A percentile compares a stretch with the other conserved stretches of the same genome.
These are phyloP conservation scores for Pachypanchax playfairii DNA, from an alignment of 2,113 vertebrate species.

Conservation along the genomic window DNA sequence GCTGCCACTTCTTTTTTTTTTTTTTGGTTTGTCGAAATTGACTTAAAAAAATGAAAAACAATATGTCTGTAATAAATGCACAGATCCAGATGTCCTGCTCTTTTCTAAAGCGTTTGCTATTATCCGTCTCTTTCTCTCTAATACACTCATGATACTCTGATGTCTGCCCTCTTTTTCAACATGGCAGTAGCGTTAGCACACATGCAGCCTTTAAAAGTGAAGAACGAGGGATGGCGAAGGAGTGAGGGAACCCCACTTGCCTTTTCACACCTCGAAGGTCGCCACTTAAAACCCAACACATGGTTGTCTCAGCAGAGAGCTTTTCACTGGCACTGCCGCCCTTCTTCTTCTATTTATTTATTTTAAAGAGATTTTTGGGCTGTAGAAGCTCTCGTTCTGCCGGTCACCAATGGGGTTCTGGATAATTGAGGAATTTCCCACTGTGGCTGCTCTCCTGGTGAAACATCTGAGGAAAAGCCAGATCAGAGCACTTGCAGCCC, in stretches of 20 bases:
- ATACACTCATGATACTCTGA: slow-evolving; percentile 34
- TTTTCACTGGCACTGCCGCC: slow-evolving; percentile 14
- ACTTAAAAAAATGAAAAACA: background rate
- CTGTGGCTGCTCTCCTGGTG: slow-evolving; percentile 53
- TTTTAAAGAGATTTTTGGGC: slow-evolving; percentile 16
- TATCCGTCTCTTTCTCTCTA: background rate
- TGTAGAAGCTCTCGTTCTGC: slow-evolving; percentile 18
- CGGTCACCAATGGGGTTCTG: slow-evolving; percentile 46
- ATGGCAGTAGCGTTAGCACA: slow-evolving; percentile 12
- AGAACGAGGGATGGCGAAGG: slow-evolving; percentile 26
- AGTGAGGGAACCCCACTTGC: slow-evolving; percentile 10
- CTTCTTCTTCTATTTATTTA: slow-evolving; percentile 27
- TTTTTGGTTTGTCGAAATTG: background rate
- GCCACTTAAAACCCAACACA: slow-evolving; percentile 37
- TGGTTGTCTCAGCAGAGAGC: slow-evolving; percentile 2
- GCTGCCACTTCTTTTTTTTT: background rate
- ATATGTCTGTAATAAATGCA: too few species aligned
- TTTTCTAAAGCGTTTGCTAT: too few species aligned
- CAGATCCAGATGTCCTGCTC: too few species aligned
- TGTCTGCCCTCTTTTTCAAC: slow-evolving; percentile 21
- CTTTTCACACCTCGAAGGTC: slow-evolving; percentile 36
- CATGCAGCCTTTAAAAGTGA: slow-evolving; percentile 9
- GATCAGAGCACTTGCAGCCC: slow-evolving; percentile 48
- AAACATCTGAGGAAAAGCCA: slow-evolving; percentile 48
- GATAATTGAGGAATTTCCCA: slow-evolving; percentile 58